Evolutionary conservation across 2,113 vertebrate species (phyloP).

Genomic region (Xenopus borealis): DNA sequence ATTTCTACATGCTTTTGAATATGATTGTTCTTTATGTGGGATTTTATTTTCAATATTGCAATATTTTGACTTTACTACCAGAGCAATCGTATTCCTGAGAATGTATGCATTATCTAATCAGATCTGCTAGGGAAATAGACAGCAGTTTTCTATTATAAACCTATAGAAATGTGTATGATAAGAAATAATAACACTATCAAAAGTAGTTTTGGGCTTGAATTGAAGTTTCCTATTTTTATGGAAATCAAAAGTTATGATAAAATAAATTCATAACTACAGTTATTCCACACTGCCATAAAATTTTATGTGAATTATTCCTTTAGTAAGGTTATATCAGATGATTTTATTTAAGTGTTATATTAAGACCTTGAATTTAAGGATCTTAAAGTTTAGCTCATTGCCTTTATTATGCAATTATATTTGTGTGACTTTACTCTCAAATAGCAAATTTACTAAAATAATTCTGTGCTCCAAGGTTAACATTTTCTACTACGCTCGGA

Average conservation of each 20-base stretch:
- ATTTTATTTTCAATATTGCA: not conserved
- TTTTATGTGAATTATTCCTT: no score
- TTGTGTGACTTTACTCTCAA: no score
- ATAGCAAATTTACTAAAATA: no score
- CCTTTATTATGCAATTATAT: no score
- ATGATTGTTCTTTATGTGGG: no score
- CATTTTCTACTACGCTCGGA: slow-evolving; percentile 18
- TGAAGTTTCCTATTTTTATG: not conserved
- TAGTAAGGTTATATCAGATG: no score
- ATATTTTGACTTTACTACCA: not conserved
- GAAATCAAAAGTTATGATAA: not conserved
- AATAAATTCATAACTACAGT: no score
- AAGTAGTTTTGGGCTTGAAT: not conserved
- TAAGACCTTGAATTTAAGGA: no score
- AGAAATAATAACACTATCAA: not conserved
- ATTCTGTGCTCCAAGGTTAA: slow-evolving; percentile 21
- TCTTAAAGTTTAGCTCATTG: no score
- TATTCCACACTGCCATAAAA: no score
- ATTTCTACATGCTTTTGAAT: no score
- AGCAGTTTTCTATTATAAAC: not conserved
- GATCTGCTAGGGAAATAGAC: not conserved
- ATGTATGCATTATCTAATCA: not conserved
- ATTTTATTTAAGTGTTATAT: no score
- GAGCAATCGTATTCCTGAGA: not conserved
- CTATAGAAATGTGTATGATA: not conserved